Evolutionary conservation across 2,888 invertebrate genomes (phyloP).

Genomic region (Peribatodes rhomboidaria): DNA sequence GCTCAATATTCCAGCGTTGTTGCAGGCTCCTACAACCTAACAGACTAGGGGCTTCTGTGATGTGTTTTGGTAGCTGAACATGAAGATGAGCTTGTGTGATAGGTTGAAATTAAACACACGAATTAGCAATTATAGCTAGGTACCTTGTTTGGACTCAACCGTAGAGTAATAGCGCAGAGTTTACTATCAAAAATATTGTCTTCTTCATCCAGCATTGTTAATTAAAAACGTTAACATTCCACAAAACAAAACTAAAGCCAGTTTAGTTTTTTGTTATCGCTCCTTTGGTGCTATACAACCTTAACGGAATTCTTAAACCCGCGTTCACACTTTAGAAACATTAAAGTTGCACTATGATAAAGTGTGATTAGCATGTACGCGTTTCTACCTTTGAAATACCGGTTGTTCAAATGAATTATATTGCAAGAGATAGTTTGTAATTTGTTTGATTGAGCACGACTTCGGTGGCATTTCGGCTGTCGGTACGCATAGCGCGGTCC

Average conservation of each 20-base stretch:
- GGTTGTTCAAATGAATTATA: constrained; percentile 40
- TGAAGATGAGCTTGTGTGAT: too few relatives aligned
- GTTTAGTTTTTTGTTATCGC: background rate
- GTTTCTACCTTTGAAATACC: constrained; percentile 32
- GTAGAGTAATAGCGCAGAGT: too few relatives aligned
- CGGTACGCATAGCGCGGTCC: constrained; percentile 55
- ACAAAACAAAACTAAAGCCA: background rate
- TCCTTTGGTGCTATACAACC: constrained; percentile 48
- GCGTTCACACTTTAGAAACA: constrained; percentile 26
- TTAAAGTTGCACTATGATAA: constrained; percentile 19
- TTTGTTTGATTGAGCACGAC: constrained; percentile 51
- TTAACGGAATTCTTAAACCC: constrained; percentile 50
- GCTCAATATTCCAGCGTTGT: too few relatives aligned
- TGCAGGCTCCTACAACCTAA: too few relatives aligned
- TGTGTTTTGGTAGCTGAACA: too few relatives aligned
- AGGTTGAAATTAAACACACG: too few relatives aligned
- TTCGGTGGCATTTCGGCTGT: constrained; percentile 63
- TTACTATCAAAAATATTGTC: too few relatives aligned
- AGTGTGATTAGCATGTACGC: constrained; percentile 24
- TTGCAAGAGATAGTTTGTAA: constrained; percentile 41
- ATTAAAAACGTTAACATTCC: background rate
- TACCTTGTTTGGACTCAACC: too few relatives aligned
- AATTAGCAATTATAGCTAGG: too few relatives aligned
- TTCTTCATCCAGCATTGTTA: too few relatives aligned
- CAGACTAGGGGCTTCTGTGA: too few relatives aligned